These are phyloP conservation scores for Stichodactyla mertensii DNA, from an alignment of 64 coral and sea anemone species.

Conservation along the genomic window DNA sequence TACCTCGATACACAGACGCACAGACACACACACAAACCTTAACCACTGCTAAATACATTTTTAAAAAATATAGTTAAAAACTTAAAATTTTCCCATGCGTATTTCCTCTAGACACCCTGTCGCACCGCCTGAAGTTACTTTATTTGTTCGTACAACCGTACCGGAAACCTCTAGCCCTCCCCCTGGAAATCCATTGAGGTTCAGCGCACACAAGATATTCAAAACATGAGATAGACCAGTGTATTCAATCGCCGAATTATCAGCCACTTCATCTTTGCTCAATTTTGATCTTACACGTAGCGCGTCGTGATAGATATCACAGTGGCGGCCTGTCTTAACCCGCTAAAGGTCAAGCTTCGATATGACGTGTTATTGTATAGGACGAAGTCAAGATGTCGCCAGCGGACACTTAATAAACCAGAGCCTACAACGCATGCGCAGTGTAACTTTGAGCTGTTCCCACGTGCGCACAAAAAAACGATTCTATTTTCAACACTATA, in stretches of 20 bases:
- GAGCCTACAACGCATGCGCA: not conserved
- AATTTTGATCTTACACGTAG: conserved; percentile 17
- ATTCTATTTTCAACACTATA: not conserved
- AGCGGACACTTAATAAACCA: not conserved
- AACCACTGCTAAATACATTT: not conserved
- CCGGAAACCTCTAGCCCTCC: not conserved
- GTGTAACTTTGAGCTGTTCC: not conserved
- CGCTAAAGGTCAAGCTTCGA: conserved; percentile 1
- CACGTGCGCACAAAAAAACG: not conserved
- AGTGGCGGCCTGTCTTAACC: not conserved
- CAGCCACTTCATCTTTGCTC: conserved; percentile 18
- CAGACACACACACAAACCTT: not conserved
- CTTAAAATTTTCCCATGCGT: not conserved
- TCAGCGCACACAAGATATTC: not conserved
- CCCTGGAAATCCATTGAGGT: not conserved
- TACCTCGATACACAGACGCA: too few species aligned
- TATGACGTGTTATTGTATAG: not conserved
- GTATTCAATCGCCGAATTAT: conserved; percentile 17
- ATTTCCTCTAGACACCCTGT: not conserved
- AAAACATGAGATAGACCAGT: not conserved
- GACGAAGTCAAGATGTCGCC: conserved; percentile 4
- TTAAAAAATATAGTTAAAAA: not conserved
- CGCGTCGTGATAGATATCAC: conserved; percentile 10
- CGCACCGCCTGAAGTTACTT: not conserved
- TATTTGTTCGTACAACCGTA: too few species aligned